Percentiles rank a stretch among this genome's conserved stretches.
Evolutionary conservation across 2,888 invertebrate genomes (phyloP).

Genomic region (Pyrochroa serraticornis): DNA sequence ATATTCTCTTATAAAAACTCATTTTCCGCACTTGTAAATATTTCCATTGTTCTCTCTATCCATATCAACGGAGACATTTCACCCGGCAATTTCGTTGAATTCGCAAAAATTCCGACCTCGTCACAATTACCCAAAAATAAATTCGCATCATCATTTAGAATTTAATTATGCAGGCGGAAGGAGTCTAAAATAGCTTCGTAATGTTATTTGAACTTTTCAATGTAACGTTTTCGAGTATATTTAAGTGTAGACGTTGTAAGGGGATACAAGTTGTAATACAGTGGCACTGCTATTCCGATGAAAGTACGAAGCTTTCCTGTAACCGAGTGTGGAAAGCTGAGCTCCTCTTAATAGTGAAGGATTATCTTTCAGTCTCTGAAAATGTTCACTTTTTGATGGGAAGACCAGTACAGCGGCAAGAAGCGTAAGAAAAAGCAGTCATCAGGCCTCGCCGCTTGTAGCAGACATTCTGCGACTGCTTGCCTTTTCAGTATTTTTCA

Average conservation of each 20-base stretch:
- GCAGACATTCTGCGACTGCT: conserved; percentile 32
- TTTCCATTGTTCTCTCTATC: conserved; percentile 10
- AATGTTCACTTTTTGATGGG: conserved; percentile 45
- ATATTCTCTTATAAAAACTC: no score
- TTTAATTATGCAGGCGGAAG: no score
- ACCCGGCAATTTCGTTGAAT: no score
- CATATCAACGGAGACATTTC: no score
- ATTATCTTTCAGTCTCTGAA: conserved; percentile 40
- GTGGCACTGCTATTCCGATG: conserved; percentile 25
- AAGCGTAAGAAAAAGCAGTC: conserved; percentile 43
- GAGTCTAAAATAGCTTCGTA: no score
- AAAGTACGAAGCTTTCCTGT: conserved; percentile 22
- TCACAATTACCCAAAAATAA: no score
- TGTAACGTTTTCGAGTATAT: conserved; percentile 8
- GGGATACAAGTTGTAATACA: conserved; percentile 15
- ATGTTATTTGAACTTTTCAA: neutral
- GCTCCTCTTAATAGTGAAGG: conserved; percentile 38
- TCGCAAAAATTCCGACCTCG: no score
- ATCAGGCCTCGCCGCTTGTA: conserved; percentile 41
- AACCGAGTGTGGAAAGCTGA: conserved; percentile 18
- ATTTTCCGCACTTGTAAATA: conserved; percentile 12
- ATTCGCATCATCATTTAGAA: no score
- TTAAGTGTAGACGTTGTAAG: conserved; percentile 10
- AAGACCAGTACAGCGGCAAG: conserved; percentile 32
- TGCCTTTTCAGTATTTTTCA: conserved; percentile 18